Evolutionary conservation across 2,797 vertebrate genomes (phyloP).

Genomic region (Clarias pachynema): DNA sequence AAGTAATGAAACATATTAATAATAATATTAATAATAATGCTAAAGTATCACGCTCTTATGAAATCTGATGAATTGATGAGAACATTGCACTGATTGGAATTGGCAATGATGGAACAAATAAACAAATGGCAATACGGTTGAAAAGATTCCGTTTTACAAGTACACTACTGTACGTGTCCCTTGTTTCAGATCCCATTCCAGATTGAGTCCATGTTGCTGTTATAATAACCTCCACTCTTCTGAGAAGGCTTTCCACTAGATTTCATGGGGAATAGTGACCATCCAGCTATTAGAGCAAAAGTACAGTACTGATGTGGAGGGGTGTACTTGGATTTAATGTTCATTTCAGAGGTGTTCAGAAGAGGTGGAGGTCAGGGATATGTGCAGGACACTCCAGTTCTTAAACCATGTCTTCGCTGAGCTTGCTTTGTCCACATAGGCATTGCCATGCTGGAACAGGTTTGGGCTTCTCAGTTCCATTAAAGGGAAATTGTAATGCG

Average conservation of each 20-base stretch:
- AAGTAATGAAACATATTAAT: not conserved
- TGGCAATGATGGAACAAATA: not conserved
- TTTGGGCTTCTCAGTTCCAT: too few relatives aligned
- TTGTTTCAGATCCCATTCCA: not conserved
- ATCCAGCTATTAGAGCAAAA: not conserved
- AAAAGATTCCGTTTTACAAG: not conserved
- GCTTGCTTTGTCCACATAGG: too few relatives aligned
- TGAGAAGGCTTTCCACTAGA: not conserved
- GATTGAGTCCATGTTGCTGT: not conserved
- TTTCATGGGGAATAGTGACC: not conserved
- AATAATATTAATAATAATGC: not conserved
- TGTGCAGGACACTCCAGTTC: too few relatives aligned
- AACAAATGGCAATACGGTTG: not conserved
- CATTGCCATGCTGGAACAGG: too few relatives aligned
- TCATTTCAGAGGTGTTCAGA: not conserved
- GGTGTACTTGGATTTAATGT: not conserved
- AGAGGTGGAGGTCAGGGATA: too few relatives aligned
- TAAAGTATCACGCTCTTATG: not conserved
- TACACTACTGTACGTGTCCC: not conserved
- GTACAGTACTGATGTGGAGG: not conserved
- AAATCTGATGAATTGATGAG: not conserved
- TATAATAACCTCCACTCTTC: not conserved
- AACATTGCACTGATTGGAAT: not conserved
- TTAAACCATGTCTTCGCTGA: too few relatives aligned
- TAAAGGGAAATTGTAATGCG: too few relatives aligned